These are phyloP conservation scores for Maconellicoccus hirsutus DNA, from an alignment of 1,140 invertebrate species.

Conservation along the genomic window DNA sequence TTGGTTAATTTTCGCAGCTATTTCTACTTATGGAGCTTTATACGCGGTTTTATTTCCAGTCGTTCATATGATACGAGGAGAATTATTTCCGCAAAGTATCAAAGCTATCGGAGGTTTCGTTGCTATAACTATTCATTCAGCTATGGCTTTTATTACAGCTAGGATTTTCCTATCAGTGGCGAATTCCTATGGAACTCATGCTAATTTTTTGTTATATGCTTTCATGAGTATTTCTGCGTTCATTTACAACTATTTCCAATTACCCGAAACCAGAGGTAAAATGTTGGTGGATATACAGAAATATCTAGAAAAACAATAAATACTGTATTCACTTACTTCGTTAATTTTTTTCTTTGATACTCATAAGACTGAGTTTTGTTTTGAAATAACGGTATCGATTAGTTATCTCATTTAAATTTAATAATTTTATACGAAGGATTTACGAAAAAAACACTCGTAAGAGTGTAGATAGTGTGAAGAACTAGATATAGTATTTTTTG, in stretches of 20 bases:
- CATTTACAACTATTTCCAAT: slow-evolving; percentile 44
- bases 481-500: no score
- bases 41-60: slow-evolving; percentile 42
- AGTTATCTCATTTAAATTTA: no score
- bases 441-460: no score
- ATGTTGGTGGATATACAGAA: slow-evolving; percentile 57
- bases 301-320: background rate
- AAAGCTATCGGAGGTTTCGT: slow-evolving; percentile 43
- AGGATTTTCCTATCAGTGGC: slow-evolving; percentile 54
- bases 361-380: no score
- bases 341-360: no score
- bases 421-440: no score
- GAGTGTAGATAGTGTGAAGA: no score
- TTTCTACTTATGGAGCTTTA: background rate
- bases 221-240: slow-evolving; percentile 48
- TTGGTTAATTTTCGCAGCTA: background rate
- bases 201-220: slow-evolving; percentile 68
- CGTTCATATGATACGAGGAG: slow-evolving; percentile 47
- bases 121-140: slow-evolving; percentile 36
- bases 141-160: slow-evolving; percentile 54
- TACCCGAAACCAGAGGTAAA: slow-evolving; percentile 74
- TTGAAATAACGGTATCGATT: no score
- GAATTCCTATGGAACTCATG: slow-evolving; percentile 47
- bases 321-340: no score
- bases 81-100: slow-evolving; percentile 48